A percentile compares a stretch with the other conserved stretches of the same genome.
Evolutionary conservation across 2,797 vertebrate species (phyloP).

Genomic region (Apodemus agrarius): DNA sequence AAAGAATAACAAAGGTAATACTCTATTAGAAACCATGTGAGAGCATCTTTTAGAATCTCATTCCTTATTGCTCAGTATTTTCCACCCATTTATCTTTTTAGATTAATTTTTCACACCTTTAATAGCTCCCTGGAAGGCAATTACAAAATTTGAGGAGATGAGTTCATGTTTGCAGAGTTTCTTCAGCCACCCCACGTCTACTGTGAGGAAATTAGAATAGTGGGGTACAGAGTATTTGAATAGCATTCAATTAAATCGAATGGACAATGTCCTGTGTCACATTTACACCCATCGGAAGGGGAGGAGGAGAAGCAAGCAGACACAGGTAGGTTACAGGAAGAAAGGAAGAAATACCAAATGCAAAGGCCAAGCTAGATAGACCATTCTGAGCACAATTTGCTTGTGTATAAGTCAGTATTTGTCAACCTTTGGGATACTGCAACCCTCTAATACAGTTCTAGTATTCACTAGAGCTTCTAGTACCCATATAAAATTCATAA

Average conservation of each 20-base stretch:
- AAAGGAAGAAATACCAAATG: background rate
- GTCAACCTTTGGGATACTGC: background rate
- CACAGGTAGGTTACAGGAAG: background rate
- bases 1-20: background rate
- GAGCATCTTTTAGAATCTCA: slow-evolving; percentile 11
- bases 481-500: background rate
- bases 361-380: background rate
- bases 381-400: background rate
- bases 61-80: background rate
- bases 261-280: slow-evolving; percentile 6
- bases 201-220: slow-evolving; percentile 65
- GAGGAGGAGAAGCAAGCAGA: background rate
- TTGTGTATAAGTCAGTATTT: background rate
- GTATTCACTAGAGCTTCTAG: background rate
- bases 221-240: background rate
- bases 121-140: slow-evolving; percentile 48
- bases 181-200: slow-evolving; percentile 28
- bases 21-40: background rate
- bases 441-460: background rate
- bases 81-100: slow-evolving; percentile 56
- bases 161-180: slow-evolving; percentile 44
- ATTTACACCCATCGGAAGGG: slow-evolving; percentile 40
- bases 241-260: slow-evolving; percentile 51
- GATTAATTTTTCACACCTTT: slow-evolving; percentile 68
- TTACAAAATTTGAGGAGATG: slow-evolving; percentile 66